Evolutionary conservation across 1,140 invertebrate species (phyloP).

Genomic region (Ceratosolen solmsi): DNA sequence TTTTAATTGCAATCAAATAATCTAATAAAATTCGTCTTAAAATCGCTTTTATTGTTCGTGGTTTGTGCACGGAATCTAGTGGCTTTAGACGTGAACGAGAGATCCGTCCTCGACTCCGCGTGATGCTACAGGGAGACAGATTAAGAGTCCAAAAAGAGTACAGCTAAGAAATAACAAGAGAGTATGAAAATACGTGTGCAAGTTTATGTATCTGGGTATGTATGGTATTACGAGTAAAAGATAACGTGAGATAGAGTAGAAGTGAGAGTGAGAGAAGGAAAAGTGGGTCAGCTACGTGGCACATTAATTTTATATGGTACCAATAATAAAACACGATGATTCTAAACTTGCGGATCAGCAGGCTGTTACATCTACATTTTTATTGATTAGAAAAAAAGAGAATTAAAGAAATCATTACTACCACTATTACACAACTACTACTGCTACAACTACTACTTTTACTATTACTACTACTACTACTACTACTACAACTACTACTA

Average conservation of each 20-base stretch:
- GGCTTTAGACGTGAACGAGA: slow-evolving; percentile 54
- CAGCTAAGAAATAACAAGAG: background rate
- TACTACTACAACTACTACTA: slow-evolving; percentile 57
- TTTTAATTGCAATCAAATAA: background rate
- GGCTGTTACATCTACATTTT: slow-evolving; percentile 57
- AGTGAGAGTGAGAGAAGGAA: slow-evolving; percentile 23
- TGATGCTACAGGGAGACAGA: slow-evolving; percentile 40
- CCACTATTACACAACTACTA: slow-evolving; percentile 58
- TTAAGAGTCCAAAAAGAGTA: slow-evolving; percentile 48
- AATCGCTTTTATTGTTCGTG: background rate
- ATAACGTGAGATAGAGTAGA: background rate
- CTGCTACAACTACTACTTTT: slow-evolving; percentile 58
- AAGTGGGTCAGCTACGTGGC: slow-evolving; percentile 61
- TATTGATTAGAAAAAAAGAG: slow-evolving; percentile 62
- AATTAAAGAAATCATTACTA: slow-evolving; percentile 57
- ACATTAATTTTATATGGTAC: slow-evolving; percentile 59
- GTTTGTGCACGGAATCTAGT: slow-evolving; percentile 46
- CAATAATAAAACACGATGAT: slow-evolving; percentile 48
- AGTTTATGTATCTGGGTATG: slow-evolving; percentile 34
- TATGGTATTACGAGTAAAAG: background rate
- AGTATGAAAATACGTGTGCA: slow-evolving; percentile 36
- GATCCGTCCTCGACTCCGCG: slow-evolving; percentile 42
- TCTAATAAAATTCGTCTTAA: background rate
- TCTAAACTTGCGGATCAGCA: slow-evolving; percentile 57
- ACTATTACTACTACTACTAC: slow-evolving; percentile 60